phyloP scores from a whole-genome alignment of 2,888 invertebrate species.

The Congeria kusceri region DNA sequence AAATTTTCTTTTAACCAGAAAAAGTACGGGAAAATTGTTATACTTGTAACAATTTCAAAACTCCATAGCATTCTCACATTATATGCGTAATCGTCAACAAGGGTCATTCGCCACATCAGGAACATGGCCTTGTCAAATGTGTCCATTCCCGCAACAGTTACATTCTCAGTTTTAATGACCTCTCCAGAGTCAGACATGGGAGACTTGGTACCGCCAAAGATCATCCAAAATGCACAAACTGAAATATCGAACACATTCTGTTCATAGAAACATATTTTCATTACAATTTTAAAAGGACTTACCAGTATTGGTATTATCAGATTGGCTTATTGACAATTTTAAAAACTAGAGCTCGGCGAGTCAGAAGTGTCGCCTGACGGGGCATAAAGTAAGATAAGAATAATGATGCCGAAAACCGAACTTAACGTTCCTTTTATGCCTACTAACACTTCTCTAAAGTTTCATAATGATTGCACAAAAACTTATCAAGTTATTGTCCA shows the following conservation, averaged over 20 bases:
- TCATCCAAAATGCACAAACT: conserved; percentile 85
- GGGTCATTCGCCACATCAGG: conserved; percentile 82
- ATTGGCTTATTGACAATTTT: too few relatives aligned
- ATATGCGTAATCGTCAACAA: conserved; percentile 85
- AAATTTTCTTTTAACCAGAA: too few relatives aligned
- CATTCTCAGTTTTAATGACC: conserved; percentile 37
- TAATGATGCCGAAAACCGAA: too few relatives aligned
- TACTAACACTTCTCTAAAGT: too few relatives aligned
- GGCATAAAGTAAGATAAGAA: too few relatives aligned
- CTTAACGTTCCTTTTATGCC: too few relatives aligned
- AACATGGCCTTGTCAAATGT: conserved; percentile 74
- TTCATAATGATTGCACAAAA: too few relatives aligned
- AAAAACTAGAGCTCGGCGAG: too few relatives aligned
- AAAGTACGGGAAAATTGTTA: too few relatives aligned
- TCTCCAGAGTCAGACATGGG: conserved; percentile 58
- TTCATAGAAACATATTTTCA: neutral
- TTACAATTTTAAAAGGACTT: neutral
- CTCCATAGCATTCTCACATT: conserved; percentile 74
- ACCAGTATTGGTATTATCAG: neutral
- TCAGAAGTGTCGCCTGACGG: too few relatives aligned
- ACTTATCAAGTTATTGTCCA: too few relatives aligned
- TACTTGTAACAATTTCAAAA: neutral
- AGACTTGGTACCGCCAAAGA: conserved; percentile 81
- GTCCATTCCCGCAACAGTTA: conserved; percentile 69
- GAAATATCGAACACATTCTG: conserved; percentile 12